Conservation (phyloP, 1,140 invertebrate species). For the Aricia agestis region DNA sequence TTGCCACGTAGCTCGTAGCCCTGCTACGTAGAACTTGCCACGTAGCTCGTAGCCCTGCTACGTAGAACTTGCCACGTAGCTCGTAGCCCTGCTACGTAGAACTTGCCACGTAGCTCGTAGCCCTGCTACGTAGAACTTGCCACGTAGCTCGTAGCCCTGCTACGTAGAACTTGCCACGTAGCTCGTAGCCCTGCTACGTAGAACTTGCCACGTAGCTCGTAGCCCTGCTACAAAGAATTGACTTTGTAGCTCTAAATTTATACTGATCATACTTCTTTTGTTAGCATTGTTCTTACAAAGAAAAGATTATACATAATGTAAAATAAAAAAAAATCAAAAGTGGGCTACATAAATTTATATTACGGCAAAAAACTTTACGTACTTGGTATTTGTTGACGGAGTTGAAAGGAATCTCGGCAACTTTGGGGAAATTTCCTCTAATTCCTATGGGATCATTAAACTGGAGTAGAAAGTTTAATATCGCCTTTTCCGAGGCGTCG, state of each 20-base stretch:
- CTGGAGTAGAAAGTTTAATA: conserved; percentile 52
- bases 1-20: too few relatives aligned
- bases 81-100: too few relatives aligned
- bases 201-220: too few relatives aligned
- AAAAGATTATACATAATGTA: background rate
- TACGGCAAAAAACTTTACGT: conserved; percentile 79
- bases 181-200: too few relatives aligned
- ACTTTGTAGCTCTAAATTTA: background rate
- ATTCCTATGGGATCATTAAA: conserved; percentile 41
- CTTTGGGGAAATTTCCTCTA: conserved; percentile 46
- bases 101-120: too few relatives aligned
- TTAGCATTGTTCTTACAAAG: background rate
- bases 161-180: too few relatives aligned
- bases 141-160: too few relatives aligned
- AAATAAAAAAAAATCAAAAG: background rate
- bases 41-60: too few relatives aligned
- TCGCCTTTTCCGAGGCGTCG: conserved; percentile 62
- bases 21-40: too few relatives aligned
- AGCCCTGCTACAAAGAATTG: too few relatives aligned
- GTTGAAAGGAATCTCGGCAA: conserved; percentile 76
- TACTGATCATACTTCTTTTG: background rate
- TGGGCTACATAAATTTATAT: background rate
- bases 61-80: too few relatives aligned
- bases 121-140: too few relatives aligned
- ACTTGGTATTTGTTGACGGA: conserved; percentile 78